These are phyloP conservation scores for Dichetophora obliterata DNA, from an alignment of 2,888 invertebrate species.

Conservation along the genomic window DNA sequence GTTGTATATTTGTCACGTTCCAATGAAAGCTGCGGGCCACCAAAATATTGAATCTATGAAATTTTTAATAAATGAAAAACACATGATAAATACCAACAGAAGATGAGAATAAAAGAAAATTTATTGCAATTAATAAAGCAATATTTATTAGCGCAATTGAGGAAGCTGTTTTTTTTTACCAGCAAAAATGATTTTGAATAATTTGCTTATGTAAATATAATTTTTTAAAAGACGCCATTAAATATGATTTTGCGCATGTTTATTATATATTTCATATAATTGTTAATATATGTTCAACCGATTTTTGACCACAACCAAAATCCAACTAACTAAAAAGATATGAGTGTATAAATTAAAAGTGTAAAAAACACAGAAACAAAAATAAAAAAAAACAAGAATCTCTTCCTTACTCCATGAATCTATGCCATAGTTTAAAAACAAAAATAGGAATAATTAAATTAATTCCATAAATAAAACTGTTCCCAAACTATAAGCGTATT, in stretches of 20 bases:
- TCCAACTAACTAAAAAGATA: too few relatives aligned
- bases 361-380: not conserved
- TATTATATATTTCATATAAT: too few relatives aligned
- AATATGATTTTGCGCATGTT: too few relatives aligned
- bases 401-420: constrained; percentile 16
- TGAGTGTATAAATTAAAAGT: too few relatives aligned
- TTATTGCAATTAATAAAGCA: constrained; percentile 16
- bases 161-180: too few relatives aligned
- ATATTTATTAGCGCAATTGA: too few relatives aligned
- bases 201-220: too few relatives aligned
- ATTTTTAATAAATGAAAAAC: not conserved
- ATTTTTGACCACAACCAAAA: too few relatives aligned
- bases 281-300: too few relatives aligned
- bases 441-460: too few relatives aligned
- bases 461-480: not conserved
- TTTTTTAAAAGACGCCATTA: too few relatives aligned
- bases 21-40: constrained; percentile 6
- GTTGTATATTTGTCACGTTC: constrained; percentile 15
- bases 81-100: not conserved
- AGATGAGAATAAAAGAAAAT: constrained; percentile 25
- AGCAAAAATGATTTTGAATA: too few relatives aligned
- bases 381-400: constrained; percentile 27
- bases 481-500: not conserved
- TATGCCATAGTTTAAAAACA: constrained; percentile 1
- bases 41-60: not conserved